Conservation (phyloP, 2,888 invertebrate species). For the Lithophane ornitopus region DNA sequence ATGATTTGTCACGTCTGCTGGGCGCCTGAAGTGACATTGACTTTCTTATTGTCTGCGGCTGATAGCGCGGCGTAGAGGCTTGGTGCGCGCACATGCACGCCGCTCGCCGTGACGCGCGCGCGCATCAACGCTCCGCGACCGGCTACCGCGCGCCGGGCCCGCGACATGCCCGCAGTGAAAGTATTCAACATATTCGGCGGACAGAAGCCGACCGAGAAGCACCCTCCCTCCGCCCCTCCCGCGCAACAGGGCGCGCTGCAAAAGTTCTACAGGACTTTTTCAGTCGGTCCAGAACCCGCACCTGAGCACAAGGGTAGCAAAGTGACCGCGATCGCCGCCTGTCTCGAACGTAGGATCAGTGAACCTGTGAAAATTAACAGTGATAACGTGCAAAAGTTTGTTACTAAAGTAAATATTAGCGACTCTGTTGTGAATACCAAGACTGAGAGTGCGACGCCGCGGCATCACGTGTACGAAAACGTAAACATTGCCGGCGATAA, state of each 20-base stretch:
- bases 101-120: slow-evolving; percentile 88
- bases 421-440: slow-evolving; percentile 79
- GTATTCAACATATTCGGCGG: slow-evolving; percentile 90
- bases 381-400: slow-evolving; percentile 85
- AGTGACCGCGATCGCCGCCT: slow-evolving; percentile 88
- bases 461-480: slow-evolving; percentile 87
- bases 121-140: slow-evolving; percentile 86
- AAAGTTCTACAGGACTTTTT: slow-evolving; percentile 90
- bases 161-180: slow-evolving; percentile 90
- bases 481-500: slow-evolving; percentile 81
- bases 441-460: slow-evolving; percentile 74
- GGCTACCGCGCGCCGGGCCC: slow-evolving; percentile 85
- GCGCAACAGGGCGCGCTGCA: slow-evolving; percentile 84
- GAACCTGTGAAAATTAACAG: slow-evolving; percentile 78
- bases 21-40: slow-evolving; percentile 86
- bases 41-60: slow-evolving; percentile 85
- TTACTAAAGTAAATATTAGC: slow-evolving; percentile 72
- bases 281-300: slow-evolving; percentile 83
- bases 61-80: slow-evolving; percentile 74
- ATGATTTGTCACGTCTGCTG: slow-evolving; percentile 79
- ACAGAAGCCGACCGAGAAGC: slow-evolving; percentile 89
- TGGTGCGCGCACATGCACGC: slow-evolving; percentile 83
- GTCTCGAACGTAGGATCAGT: slow-evolving; percentile 86
- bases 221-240: slow-evolving; percentile 78
- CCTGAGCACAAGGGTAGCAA: slow-evolving; percentile 85